These are phyloP conservation scores for Valencia hispanica DNA, from an alignment of 2,797 vertebrate species.

Conservation along the genomic window DNA sequence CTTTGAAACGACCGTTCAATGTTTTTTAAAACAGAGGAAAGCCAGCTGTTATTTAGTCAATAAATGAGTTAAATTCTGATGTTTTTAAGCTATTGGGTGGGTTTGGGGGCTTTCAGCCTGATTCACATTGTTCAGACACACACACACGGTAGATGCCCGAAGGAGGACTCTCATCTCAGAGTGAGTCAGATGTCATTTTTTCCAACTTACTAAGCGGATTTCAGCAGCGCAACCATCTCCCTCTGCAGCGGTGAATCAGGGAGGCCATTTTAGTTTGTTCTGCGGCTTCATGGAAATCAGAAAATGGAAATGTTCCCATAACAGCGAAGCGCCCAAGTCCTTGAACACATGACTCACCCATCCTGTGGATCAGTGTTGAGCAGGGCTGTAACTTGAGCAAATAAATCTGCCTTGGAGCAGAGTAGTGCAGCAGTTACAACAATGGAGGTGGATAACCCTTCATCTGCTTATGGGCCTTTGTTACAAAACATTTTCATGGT, in stretches of 20 bases:
- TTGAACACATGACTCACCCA: constrained; percentile 80
- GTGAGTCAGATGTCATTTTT: constrained; percentile 69
- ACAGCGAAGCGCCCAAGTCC: constrained; percentile 66
- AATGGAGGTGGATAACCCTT: constrained; percentile 56
- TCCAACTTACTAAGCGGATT: constrained; percentile 60
- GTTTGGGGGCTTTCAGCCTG: constrained; percentile 19
- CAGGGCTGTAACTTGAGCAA: constrained; percentile 75
- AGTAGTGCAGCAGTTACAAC: constrained; percentile 53
- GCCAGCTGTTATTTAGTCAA: not conserved
- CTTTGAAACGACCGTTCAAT: not conserved
- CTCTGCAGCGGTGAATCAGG: constrained; percentile 59
- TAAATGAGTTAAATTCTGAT: not conserved
- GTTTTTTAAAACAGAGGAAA: not conserved
- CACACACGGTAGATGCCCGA: constrained; percentile 36
- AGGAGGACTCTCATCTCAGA: constrained; percentile 30
- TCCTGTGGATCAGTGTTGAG: constrained; percentile 74
- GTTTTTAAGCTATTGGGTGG: constrained; percentile 17
- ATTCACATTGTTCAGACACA: constrained; percentile 11
- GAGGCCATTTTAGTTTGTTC: constrained; percentile 80
- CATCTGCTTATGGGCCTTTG: constrained; percentile 45
- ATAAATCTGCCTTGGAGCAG: constrained; percentile 58
- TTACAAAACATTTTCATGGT: constrained; percentile 20
- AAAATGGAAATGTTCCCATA: constrained; percentile 82
- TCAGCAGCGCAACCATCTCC: constrained; percentile 56
- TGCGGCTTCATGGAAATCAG: constrained; percentile 77